Percentiles rank a stretch among this genome's conserved stretches.
Evolutionary conservation across 2,113 vertebrate species (phyloP).

Genomic region (Lepisosteus osseus): DNA sequence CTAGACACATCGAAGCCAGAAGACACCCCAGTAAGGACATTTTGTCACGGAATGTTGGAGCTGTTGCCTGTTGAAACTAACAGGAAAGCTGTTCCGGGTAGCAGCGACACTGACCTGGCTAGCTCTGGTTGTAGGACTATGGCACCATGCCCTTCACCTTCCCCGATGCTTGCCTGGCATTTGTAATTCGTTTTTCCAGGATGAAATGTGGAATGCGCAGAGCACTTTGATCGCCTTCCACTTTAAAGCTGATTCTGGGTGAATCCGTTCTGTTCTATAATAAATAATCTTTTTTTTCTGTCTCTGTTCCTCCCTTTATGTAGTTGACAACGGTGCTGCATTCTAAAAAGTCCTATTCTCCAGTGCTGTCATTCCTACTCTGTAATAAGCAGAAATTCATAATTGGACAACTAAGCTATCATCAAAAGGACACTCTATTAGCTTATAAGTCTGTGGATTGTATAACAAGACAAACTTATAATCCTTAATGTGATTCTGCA

Average conservation of each 20-base stretch:
- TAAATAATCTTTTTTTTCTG: slow-evolving; percentile 15
- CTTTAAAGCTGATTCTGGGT: neutral
- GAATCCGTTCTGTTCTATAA: slow-evolving; percentile 10
- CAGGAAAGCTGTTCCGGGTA: no score
- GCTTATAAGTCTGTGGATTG: slow-evolving; percentile 67
- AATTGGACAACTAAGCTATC: slow-evolving; percentile 72
- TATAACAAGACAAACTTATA: slow-evolving; percentile 76
- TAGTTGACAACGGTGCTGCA: slow-evolving; percentile 31
- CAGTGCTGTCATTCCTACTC: slow-evolving; percentile 65
- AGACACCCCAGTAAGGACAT: no score
- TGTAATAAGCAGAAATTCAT: slow-evolving; percentile 71
- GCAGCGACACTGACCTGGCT: no score
- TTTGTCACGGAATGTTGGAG: no score
- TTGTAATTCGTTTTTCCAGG: neutral
- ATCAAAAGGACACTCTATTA: slow-evolving; percentile 73
- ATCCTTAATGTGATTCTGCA: slow-evolving; percentile 83
- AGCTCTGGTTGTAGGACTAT: no score
- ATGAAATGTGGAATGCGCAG: neutral
- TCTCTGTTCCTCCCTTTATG: slow-evolving; percentile 31
- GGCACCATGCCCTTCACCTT: neutral
- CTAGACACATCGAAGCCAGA: no score
- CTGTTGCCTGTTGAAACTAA: no score
- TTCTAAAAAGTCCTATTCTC: slow-evolving; percentile 26
- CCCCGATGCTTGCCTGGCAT: neutral
- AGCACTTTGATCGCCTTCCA: no score